Conservation (phyloP, 2,113 vertebrate genomes). For the Galbula dea region DNA sequence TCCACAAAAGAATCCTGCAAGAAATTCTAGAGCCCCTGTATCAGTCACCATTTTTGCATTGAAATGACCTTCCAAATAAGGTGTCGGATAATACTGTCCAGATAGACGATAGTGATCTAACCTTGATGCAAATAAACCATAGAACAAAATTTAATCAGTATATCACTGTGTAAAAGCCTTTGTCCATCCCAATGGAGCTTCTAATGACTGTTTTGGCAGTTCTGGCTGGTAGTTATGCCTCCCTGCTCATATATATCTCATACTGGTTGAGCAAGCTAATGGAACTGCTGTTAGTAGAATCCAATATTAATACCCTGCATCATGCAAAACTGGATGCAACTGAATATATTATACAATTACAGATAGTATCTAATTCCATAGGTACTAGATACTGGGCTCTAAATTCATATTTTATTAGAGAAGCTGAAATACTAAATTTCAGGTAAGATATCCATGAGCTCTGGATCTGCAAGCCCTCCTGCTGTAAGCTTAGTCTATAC, state of each 20-base stretch:
- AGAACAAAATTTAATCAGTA: slow-evolving; percentile 76
- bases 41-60: slow-evolving; percentile 41
- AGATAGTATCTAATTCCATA: slow-evolving; percentile 73
- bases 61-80: slow-evolving; percentile 70
- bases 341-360: slow-evolving; percentile 72
- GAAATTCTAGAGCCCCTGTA: slow-evolving; percentile 24
- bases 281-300: slow-evolving; percentile 76
- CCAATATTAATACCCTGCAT: slow-evolving; percentile 74
- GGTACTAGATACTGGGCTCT: slow-evolving; percentile 61
- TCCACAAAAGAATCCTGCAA: not conserved
- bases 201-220: slow-evolving; percentile 79
- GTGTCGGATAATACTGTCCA: slow-evolving; percentile 55
- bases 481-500: slow-evolving; percentile 3
- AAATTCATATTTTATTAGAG: slow-evolving; percentile 76
- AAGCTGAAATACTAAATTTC: slow-evolving; percentile 61
- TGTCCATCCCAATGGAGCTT: slow-evolving; percentile 73
- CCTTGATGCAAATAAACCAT: slow-evolving; percentile 77
- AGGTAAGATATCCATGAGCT: slow-evolving; percentile 54
- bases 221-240: slow-evolving; percentile 69
- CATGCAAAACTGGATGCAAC: slow-evolving; percentile 68
- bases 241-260: slow-evolving; percentile 71
- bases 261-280: slow-evolving; percentile 75
- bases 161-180: slow-evolving; percentile 72
- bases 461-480: slow-evolving; percentile 51
- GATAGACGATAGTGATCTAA: slow-evolving; percentile 58